Percentiles rank a stretch among this genome's conserved stretches.
Conservation (phyloP, 2,113 vertebrate species). For the Gnathonemus echidnorhynchus region DNA sequence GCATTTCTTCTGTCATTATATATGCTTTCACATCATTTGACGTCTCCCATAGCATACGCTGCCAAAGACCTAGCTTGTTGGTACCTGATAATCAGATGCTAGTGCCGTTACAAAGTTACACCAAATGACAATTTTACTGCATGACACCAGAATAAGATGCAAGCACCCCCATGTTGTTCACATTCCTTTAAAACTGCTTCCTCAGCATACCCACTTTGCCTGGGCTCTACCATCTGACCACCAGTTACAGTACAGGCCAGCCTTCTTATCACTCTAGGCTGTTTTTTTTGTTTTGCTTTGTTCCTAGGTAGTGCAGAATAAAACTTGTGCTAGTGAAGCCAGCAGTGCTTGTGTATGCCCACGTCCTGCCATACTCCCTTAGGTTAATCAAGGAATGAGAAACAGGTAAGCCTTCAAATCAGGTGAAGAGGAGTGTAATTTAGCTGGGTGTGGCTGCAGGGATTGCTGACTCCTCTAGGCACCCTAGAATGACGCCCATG, state of each 20-base stretch:
- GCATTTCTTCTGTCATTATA: neutral
- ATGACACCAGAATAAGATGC: neutral
- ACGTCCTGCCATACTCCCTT: neutral
- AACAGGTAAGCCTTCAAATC: neutral
- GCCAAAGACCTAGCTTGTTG: neutral
- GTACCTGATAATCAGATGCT: neutral
- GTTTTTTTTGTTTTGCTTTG: neutral
- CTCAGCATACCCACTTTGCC: neutral
- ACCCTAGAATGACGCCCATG: neutral
- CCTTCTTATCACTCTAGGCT: neutral
- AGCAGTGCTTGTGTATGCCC: neutral
- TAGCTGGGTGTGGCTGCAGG: neutral
- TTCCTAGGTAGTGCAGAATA: neutral
- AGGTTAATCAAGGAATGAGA: neutral
- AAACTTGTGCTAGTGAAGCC: neutral
- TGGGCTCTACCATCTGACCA: neutral
- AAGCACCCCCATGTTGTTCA: neutral
- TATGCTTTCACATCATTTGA: neutral
- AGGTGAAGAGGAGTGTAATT: neutral
- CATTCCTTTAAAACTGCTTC: neutral
- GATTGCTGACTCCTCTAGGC: neutral
- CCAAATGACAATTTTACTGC: neutral
- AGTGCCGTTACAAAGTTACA: neutral
- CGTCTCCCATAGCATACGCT: neutral
- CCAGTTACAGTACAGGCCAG: neutral